Evolutionary conservation across 2,888 invertebrate species (phyloP), one percentile per base, ranked within the genome.

Genomic region (Adelognathus sp.): DNA sequence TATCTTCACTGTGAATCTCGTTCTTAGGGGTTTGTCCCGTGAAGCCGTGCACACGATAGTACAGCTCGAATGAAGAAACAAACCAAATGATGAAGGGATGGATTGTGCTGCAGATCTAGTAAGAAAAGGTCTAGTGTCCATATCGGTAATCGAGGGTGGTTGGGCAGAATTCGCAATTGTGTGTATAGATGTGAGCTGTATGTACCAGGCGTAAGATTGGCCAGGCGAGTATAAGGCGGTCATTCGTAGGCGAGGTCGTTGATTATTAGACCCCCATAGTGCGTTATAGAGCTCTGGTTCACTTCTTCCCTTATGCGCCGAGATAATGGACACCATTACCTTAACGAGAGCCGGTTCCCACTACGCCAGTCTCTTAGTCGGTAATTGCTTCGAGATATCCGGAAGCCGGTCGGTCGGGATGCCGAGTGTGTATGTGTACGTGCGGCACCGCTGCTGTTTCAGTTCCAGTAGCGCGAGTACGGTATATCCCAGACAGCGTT

Each of bases 301-400:
- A 86, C 88, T 89, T 89, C 88, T 89, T 88, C 87, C 84, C 88
- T 86, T 87, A 88, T 87, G 85, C 83, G 76, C 85, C 76, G 83
- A 87, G 90, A 89, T 90, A 90, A 90, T 90, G 88, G 89, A 88
- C 88, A 90, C 90, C 88, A 90, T 90, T 90, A 90, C 87, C 89
- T 88, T 88, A 90, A 90, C 88, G 90, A 90, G 89, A 84, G 61
- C 86, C 84, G n/a, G n/a, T n/a, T n/a, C 86, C 33, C 64, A 58
- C 39, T 54, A 16, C 86, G 82, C 86, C 84, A 87, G 89, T 89
- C 88, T 88, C 89, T 90, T 90, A 88, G 88, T 86, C 86, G 85
- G 88, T 89, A 90, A 90, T 90, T 90, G 90, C 89, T 87, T 87
- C 84, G 88, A 90, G 89, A 90, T 90, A 90, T 89, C 89, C 86